phyloP scores from a whole-genome alignment of 1,140 invertebrate species.

The Zaprionus davidi region DNA sequence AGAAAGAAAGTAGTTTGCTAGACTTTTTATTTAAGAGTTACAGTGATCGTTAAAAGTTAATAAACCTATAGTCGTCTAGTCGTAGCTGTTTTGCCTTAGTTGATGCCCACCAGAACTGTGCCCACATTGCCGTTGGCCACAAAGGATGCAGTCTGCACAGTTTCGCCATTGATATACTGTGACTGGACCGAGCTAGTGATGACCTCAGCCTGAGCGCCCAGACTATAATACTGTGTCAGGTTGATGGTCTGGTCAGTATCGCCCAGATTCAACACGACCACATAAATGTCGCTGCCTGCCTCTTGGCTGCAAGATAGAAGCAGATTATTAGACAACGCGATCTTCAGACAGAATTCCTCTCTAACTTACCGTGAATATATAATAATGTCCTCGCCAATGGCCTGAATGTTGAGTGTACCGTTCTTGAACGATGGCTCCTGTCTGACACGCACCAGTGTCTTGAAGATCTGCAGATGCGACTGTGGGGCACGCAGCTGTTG shows the following conservation, averaged over 20 bases:
- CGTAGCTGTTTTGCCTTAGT: slow-evolving; percentile 25
- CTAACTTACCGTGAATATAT: slow-evolving; percentile 67
- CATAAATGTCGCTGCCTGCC: slow-evolving; percentile 68
- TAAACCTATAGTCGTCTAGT: not conserved
- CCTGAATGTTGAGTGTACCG: slow-evolving; percentile 62
- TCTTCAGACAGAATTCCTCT: not conserved
- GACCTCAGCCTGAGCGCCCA: slow-evolving; percentile 67
- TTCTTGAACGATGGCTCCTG: slow-evolving; percentile 71
- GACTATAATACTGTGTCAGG: slow-evolving; percentile 56
- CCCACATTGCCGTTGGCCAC: slow-evolving; percentile 65
- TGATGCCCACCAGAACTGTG: slow-evolving; percentile 69
- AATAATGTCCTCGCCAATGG: slow-evolving; percentile 67
- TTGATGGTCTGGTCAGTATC: slow-evolving; percentile 51
- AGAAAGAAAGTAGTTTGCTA: slow-evolving; percentile 35
- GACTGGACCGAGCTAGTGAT: slow-evolving; percentile 76
- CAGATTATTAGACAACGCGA: not conserved
- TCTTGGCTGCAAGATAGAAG: slow-evolving; percentile 43
- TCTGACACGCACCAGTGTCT: slow-evolving; percentile 70
- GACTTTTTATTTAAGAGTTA: not conserved
- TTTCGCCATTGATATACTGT: slow-evolving; percentile 68
- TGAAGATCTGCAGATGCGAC: slow-evolving; percentile 80
- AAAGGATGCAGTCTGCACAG: slow-evolving; percentile 57
- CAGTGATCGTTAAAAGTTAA: not conserved
- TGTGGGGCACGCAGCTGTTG: slow-evolving; percentile 79
- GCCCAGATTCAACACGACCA: slow-evolving; percentile 71